These are phyloP conservation scores for Bucorvus abyssinicus DNA, from an alignment of 2,797 vertebrate genomes.

Conservation along the genomic window DNA sequence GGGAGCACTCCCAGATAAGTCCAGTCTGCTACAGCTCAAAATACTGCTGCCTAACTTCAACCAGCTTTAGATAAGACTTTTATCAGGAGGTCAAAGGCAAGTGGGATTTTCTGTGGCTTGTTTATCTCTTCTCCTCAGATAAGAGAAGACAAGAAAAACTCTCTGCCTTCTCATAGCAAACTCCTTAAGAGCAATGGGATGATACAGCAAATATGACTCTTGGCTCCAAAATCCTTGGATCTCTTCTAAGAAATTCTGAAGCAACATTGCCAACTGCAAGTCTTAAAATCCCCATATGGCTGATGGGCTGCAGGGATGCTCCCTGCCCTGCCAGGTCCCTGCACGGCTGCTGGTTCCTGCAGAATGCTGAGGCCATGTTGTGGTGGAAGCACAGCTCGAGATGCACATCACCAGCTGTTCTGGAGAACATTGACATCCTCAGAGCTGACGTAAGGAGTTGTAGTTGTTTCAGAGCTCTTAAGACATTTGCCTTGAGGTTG, in stretches of 20 bases:
- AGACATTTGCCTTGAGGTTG: not conserved
- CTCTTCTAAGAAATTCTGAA: not conserved
- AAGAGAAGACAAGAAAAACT: not conserved
- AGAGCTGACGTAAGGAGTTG: accelerated
- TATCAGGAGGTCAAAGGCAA: constrained; percentile 40
- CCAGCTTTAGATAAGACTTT: not conserved
- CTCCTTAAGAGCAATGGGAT: not conserved
- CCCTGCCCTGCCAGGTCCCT: not conserved
- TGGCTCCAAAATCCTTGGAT: not conserved
- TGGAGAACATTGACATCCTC: not conserved
- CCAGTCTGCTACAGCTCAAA: not conserved
- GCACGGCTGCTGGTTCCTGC: not conserved
- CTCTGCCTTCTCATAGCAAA: not conserved
- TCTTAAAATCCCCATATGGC: not conserved
- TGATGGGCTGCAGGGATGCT: not conserved
- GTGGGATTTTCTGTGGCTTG: not conserved
- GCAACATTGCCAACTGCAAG: not conserved
- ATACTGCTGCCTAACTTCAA: not conserved
- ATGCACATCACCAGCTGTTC: not conserved
- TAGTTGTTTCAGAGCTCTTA: not conserved
- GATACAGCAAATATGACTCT: not conserved
- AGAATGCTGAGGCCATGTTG: not conserved
- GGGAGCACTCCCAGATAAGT: not conserved
- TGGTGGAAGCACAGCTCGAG: not conserved
- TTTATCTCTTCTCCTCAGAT: not conserved